phyloP scores from a whole-genome alignment of 2,888 invertebrate genomes.

The Dendrolimus houi region DNA sequence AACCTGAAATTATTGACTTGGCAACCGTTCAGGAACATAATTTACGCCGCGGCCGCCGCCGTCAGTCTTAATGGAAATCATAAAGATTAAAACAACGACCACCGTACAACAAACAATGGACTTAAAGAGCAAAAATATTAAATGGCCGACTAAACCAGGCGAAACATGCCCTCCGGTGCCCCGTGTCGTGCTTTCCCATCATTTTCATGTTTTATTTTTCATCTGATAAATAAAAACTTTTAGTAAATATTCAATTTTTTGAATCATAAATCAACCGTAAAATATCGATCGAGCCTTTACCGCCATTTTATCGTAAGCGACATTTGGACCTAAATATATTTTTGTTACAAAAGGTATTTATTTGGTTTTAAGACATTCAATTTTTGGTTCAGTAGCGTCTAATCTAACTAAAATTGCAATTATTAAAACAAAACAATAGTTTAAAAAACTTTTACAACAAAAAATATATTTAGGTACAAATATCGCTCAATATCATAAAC shows the following conservation, averaged over 20 bases:
- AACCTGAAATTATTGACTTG: conserved; percentile 56
- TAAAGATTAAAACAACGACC: conserved; percentile 63
- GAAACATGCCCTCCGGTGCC: conserved; percentile 41
- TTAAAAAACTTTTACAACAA: too few species aligned
- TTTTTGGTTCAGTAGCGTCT: too few species aligned
- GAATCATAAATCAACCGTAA: too few species aligned
- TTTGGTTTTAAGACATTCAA: too few species aligned
- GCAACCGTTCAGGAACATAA: conserved; percentile 61
- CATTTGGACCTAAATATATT: too few species aligned
- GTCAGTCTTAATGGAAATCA: conserved; percentile 63
- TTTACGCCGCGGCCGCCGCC: conserved; percentile 37
- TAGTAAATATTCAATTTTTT: conserved; percentile 1
- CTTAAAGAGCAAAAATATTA: conserved; percentile 56
- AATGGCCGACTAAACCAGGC: conserved; percentile 35
- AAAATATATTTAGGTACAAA: too few species aligned
- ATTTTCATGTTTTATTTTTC: conserved; percentile 32
- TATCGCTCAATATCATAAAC: too few species aligned
- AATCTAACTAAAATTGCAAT: too few species aligned
- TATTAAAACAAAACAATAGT: too few species aligned
- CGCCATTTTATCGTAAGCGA: too few species aligned
- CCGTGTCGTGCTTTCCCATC: conserved; percentile 12
- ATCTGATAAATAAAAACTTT: conserved; percentile 34
- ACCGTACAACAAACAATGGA: conserved; percentile 71
- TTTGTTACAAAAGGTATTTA: too few species aligned
- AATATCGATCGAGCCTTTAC: too few species aligned